These are phyloP conservation scores for Pelobates fuscus DNA, from an alignment of 2,113 vertebrate species.

Conservation along the genomic window DNA sequence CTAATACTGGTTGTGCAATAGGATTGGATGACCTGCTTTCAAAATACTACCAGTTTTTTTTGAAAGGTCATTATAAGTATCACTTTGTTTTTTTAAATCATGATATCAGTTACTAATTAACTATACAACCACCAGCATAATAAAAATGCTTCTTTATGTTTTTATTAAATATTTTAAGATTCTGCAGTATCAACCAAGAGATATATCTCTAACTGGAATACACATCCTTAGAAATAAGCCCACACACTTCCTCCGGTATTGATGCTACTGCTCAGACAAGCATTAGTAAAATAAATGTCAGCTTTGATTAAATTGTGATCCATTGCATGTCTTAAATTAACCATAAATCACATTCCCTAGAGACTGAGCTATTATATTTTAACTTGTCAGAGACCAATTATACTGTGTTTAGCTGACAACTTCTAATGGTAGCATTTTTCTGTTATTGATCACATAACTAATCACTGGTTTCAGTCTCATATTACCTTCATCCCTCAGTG, in stretches of 20 bases:
- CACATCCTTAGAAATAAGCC: background rate
- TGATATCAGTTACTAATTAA: too few species aligned
- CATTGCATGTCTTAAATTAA: slow-evolving; percentile 5
- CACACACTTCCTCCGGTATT: background rate
- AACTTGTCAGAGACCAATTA: background rate
- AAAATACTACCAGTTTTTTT: too few species aligned
- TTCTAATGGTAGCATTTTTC: slow-evolving; percentile 3
- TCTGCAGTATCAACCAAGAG: too few species aligned
- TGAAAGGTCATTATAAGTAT: too few species aligned
- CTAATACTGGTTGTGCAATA: too few species aligned
- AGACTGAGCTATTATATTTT: slow-evolving; percentile 2
- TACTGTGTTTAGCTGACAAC: slow-evolving; percentile 13
- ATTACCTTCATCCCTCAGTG: background rate
- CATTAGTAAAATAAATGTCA: slow-evolving; percentile 23
- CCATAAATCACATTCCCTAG: background rate
- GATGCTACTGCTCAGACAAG: slow-evolving; percentile 5
- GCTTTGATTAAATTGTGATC: slow-evolving; percentile 8
- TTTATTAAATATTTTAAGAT: too few species aligned
- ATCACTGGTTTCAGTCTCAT: background rate
- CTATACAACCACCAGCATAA: too few species aligned
- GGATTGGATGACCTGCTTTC: too few species aligned
- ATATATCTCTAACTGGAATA: too few species aligned
- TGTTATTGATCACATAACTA: slow-evolving; percentile 3
- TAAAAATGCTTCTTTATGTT: too few species aligned
- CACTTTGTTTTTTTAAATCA: too few species aligned